These are phyloP conservation scores for Andrena trimmerana DNA, from an alignment of 2,888 invertebrate genomes.

Conservation along the genomic window DNA sequence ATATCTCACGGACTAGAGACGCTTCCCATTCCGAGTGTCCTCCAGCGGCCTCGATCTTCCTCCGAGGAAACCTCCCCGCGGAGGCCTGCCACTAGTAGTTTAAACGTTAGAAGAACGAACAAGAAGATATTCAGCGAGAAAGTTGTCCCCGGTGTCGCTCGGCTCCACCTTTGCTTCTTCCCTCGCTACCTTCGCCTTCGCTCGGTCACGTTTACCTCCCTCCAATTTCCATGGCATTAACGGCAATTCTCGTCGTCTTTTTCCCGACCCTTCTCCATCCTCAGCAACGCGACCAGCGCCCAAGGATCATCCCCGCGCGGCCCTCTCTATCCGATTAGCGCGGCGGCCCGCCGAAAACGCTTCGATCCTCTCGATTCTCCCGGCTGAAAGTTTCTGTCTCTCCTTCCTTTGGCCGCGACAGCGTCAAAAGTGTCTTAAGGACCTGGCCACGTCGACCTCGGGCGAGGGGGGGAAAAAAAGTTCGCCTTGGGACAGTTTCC, in stretches of 20 bases:
- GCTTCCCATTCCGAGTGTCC: conserved; percentile 9
- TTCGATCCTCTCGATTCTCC: background rate
- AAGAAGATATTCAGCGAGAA: background rate
- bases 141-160: background rate
- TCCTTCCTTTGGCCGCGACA: background rate
- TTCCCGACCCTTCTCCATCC: background rate
- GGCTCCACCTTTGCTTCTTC: background rate
- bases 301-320: background rate
- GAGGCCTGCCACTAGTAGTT: background rate
- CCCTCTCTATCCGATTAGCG: background rate
- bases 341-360: background rate
- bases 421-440: background rate
- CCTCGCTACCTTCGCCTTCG: background rate
- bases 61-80: background rate
- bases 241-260: conserved; percentile 11
- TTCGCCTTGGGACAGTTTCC: background rate
- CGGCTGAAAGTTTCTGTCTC: background rate
- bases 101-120: background rate
- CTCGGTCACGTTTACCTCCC: conserved; percentile 18
- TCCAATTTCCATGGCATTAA: conserved; percentile 40
- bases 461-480: background rate
- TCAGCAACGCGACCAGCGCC: background rate
- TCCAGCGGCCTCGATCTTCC: background rate
- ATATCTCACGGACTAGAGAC: background rate
- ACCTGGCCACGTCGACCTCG: background rate